Percentiles rank a stretch among this genome's conserved stretches.
Evolutionary conservation across 53 echinoderm and acorn worm genomes (phyloP).

Genomic region (Paelopatides confundens): DNA sequence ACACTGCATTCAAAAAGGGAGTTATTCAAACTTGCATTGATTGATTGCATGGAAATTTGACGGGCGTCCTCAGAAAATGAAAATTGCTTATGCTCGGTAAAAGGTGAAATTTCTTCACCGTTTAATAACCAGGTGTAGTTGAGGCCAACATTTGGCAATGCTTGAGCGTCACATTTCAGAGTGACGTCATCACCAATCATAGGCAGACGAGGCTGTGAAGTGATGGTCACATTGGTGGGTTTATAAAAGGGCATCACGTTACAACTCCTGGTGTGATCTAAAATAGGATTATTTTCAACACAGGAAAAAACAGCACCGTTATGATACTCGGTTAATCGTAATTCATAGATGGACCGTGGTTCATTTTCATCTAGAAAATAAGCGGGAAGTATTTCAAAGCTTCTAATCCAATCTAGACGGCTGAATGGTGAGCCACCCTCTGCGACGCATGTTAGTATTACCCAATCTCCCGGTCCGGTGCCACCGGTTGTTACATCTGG

Average conservation of each 20-base stretch:
- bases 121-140: constrained; percentile 68
- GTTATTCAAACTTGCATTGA: background rate
- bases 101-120: background rate
- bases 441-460: constrained; percentile 51
- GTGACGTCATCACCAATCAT: constrained; percentile 47
- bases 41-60: background rate
- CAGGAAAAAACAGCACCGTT: constrained; percentile 67
- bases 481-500: background rate
- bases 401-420: constrained; percentile 65
- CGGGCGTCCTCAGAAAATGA: background rate
- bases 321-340: constrained; percentile 59
- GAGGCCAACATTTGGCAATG: constrained; percentile 33
- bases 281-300: constrained; percentile 57
- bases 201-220: background rate
- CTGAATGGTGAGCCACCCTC: constrained; percentile 49
- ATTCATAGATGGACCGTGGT: constrained; percentile 61
- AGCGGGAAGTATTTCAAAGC: constrained; percentile 66
- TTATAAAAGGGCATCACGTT: constrained; percentile 53
- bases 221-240: constrained; percentile 59
- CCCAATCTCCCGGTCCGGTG: constrained; percentile 58
- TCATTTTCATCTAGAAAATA: constrained; percentile 38
- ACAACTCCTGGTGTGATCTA: constrained; percentile 50
- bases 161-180: constrained; percentile 39
- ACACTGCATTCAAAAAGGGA: background rate
- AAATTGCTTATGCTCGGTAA: background rate